Percentiles rank a stretch among this genome's conserved stretches.
Evolutionary conservation across 2,113 vertebrate genomes (phyloP).

Genomic region (Cyphotilapia sp.): DNA sequence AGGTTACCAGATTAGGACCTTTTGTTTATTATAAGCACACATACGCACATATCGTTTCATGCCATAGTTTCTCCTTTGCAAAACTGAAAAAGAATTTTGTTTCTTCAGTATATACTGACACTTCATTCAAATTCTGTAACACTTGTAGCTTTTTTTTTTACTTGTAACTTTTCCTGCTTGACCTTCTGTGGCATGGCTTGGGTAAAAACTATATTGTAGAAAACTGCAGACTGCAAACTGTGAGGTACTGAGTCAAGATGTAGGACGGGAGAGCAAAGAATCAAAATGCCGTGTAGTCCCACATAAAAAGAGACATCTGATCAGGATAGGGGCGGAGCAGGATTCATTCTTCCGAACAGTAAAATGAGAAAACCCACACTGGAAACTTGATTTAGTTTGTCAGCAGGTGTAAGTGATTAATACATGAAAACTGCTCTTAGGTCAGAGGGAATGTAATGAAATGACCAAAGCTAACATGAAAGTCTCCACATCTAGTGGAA

Average conservation of each 20-base stretch:
- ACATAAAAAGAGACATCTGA: neutral
- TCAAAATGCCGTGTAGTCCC: fast-evolving
- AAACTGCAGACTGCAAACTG: neutral
- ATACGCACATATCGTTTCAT: neutral
- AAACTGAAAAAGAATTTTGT: fast-evolving
- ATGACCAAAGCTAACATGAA: neutral
- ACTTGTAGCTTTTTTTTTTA: neutral
- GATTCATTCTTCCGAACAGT: neutral
- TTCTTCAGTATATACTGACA: neutral
- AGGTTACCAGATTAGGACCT: neutral
- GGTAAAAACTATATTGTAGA: neutral
- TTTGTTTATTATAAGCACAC: neutral
- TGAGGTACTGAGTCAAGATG: neutral
- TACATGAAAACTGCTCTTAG: neutral
- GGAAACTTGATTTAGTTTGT: neutral
- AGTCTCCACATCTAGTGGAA: neutral
- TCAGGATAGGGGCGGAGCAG: fast-evolving
- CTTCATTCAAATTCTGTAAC: neutral
- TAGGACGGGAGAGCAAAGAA: neutral
- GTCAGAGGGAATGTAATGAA: neutral
- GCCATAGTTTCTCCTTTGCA: neutral
- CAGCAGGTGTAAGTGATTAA: neutral
- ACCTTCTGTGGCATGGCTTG: neutral
- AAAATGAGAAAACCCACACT: neutral
- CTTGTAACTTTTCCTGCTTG: neutral